Percentiles rank a stretch among this genome's conserved stretches.
These are phyloP conservation scores for Nasonovia ribisnigri DNA, from an alignment of 2,888 invertebrate species.

Conservation along the genomic window DNA sequence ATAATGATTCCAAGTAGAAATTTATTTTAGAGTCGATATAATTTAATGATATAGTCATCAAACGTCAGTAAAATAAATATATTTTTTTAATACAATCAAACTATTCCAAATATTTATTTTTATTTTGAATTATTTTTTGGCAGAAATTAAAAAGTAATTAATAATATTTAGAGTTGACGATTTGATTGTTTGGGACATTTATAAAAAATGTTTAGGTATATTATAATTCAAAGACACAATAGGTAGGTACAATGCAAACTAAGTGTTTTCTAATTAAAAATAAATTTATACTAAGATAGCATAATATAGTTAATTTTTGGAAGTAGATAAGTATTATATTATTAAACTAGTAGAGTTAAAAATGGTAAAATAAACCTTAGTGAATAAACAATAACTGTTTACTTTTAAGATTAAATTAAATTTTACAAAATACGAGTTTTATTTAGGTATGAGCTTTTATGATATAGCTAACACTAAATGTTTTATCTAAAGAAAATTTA, in stretches of 20 bases:
- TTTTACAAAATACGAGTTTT: background rate
- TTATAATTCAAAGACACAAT: background rate
- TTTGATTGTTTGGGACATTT: background rate
- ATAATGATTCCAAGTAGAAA: background rate
- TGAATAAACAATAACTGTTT: conserved; percentile 16
- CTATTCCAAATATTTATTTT: background rate
- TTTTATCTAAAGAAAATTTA: background rate
- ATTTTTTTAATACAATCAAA: background rate
- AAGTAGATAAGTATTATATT: background rate
- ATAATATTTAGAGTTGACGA: background rate
- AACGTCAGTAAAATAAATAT: background rate
- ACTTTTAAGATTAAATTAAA: background rate
- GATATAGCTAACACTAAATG: background rate
- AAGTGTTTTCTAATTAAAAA: conserved; percentile 45
- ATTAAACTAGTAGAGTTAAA: conserved; percentile 24
- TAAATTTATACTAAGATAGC: background rate
- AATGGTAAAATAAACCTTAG: background rate
- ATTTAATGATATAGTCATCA: background rate
- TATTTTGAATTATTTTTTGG: background rate
- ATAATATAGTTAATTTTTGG: background rate
- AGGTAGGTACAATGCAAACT: background rate
- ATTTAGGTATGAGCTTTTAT: background rate
- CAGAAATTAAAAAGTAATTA: background rate
- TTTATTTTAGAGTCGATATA: background rate
- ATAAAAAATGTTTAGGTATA: background rate